Evolutionary conservation across 2,113 vertebrate species (phyloP).

Genomic region (Microcebus lehilahytsara): DNA sequence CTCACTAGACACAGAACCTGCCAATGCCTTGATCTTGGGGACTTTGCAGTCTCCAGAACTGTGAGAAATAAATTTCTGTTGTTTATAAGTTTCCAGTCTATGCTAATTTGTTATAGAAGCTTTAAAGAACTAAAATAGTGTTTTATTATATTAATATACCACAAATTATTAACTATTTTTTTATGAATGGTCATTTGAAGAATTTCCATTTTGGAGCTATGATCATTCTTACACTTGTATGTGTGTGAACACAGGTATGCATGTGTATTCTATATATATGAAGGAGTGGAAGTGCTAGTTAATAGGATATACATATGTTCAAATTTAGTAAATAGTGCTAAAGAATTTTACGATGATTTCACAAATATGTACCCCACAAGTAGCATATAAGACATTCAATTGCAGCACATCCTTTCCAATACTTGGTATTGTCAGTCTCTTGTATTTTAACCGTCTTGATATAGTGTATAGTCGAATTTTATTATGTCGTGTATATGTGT

Average conservation of each 20-base stretch:
- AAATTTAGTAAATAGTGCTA: background rate
- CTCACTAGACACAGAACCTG: background rate
- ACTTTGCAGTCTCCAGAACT: background rate
- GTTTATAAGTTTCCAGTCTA: background rate
- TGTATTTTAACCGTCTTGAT: background rate
- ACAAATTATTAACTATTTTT: background rate
- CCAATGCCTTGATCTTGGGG: background rate
- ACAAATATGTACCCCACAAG: background rate
- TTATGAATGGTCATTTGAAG: background rate
- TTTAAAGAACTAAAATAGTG: background rate
- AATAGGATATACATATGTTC: background rate
- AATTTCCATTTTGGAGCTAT: background rate
- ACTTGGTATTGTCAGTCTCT: background rate
- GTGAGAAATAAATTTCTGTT: background rate
- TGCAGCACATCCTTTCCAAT: background rate
- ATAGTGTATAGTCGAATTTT: background rate
- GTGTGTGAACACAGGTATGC: background rate
- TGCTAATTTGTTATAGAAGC: background rate
- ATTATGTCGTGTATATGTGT: background rate
- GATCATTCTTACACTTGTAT: background rate
- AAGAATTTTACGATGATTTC: slow-evolving; percentile 6
- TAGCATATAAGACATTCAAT: background rate
- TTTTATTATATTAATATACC: background rate
- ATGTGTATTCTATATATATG: background rate
- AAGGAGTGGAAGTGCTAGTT: background rate